Base-by-base conservation (phyloP, 2,888 invertebrate species). In the Lydus trimaculatus region DNA sequence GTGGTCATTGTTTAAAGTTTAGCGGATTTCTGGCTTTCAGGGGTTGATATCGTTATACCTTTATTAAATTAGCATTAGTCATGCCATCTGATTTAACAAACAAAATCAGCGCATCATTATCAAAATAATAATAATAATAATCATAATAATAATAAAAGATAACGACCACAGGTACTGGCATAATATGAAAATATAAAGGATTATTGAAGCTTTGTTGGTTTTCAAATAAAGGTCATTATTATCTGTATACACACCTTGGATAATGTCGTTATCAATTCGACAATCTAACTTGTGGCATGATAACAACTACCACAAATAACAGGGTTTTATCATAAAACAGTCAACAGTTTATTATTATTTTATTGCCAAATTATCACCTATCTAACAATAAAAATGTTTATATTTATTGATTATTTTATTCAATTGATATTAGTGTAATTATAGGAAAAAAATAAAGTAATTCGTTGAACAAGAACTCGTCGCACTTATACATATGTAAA, bases 11-110 rank as follows among this genome's bases (percentile, higher is more conserved):
- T 78, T 76, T 75, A 75, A 74, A 71, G 68, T 73, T 76, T 77
- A 70, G 75, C 76, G 75, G 78, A 79, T 79, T 77, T 79, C 65
- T 61, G 65, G 66, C 64, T 67, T 74, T 72, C 8, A 20, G 76
- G 73, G 75, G 73, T 70, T 73, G 70, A 69, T 71, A 73, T 73
- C 72, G 75, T 76, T 78, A 79, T 79, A 76, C 72, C 67, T 70
- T 73, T 75, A 76, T 80, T 79, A 79, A 76, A 77, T 73, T 75
- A 71, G 63, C 73, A 79, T 81, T 79, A 80, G 78, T 78, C 72
- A 80, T 71, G 77, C 72, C 66, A 65, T 66, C 43, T 66, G 63
- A 63, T 66, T 65, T 64, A n/a, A 52, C 48, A 39, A 31, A 62
- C 52, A 58, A 67, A 67, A 60, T 63, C 63, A 63, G 63, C 48